These are phyloP conservation scores for Lampris megalopsis DNA, from an alignment of 2,113 vertebrate genomes.

Conservation along the genomic window DNA sequence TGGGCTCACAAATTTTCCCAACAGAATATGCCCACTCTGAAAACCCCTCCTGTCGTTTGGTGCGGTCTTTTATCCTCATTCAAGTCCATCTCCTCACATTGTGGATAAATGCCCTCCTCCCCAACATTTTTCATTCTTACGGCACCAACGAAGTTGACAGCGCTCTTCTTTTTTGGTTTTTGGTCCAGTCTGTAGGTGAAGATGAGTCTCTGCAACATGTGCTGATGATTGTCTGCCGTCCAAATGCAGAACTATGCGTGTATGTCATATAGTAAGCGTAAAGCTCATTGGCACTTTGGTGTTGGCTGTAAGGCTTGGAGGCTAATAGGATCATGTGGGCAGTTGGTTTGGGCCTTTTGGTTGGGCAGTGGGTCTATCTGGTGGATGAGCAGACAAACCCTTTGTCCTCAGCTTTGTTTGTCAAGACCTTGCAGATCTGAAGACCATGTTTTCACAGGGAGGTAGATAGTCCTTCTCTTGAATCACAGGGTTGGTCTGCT, in stretches of 20 bases:
- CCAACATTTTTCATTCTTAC: conserved; percentile 2
- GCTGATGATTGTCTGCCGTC: background rate
- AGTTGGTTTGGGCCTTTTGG: background rate
- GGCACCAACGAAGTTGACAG: conserved; percentile 38
- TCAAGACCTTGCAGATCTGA: conserved; percentile 79
- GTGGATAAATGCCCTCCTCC: conserved; percentile 42
- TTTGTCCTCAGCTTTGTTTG: conserved; percentile 37
- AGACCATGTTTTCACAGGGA: conserved; percentile 82
- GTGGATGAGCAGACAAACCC: conserved; percentile 1
- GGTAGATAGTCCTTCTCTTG: conserved; percentile 88
- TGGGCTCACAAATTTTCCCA: background rate
- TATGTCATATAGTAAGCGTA: conserved; percentile 35
- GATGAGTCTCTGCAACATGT: background rate
- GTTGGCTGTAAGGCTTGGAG: conserved; percentile 12
- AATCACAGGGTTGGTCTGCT: conserved; percentile 88
- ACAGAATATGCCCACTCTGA: conserved; percentile 41
- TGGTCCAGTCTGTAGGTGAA: conserved; percentile 22
- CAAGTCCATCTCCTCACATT: conserved; percentile 36
- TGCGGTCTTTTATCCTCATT: background rate
- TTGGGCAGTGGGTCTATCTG: background rate
- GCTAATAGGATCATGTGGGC: background rate
- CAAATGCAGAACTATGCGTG: background rate
- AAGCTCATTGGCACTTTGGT: background rate
- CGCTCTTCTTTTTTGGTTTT: too few relatives aligned
- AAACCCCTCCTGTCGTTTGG: background rate